These are phyloP conservation scores for Congeria kusceri DNA, from an alignment of 2,888 invertebrate genomes.

Conservation along the genomic window DNA sequence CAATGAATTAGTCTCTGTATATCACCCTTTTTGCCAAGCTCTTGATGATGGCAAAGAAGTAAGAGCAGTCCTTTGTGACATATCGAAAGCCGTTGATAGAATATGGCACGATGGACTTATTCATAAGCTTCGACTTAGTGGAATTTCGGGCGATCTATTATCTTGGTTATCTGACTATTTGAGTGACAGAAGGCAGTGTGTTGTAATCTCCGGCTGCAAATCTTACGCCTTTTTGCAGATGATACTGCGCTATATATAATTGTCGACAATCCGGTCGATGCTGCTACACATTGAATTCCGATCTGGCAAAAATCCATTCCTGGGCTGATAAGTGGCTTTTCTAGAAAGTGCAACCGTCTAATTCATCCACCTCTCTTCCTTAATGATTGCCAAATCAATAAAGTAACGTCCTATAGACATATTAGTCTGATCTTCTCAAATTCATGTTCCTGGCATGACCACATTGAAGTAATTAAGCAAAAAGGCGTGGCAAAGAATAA, in stretches of 20 bases:
- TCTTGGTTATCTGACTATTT: neutral
- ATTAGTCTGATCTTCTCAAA: conserved; percentile 28
- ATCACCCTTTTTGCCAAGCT: no score
- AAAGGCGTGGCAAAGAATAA: no score
- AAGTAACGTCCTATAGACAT: conserved; percentile 18
- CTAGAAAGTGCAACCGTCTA: conserved; percentile 8
- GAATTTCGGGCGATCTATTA: neutral
- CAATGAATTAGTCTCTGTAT: no score
- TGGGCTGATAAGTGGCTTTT: conserved; percentile 16
- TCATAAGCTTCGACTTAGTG: neutral
- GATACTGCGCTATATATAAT: conserved; percentile 10
- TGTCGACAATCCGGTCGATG: conserved; percentile 18
- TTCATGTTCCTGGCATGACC: no score
- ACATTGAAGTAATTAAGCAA: no score
- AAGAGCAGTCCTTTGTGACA: no score
- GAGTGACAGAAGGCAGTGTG: neutral
- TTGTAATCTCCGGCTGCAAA: neutral
- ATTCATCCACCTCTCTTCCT: conserved; percentile 12
- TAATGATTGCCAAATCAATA: conserved; percentile 4
- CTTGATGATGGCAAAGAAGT: no score
- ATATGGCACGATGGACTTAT: conserved; percentile 4
- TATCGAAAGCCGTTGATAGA: no score
- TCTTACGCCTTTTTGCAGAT: conserved; percentile 18
- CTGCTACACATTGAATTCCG: neutral
- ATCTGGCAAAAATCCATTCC: conserved; percentile 1